Percentiles rank a stretch among this genome's conserved stretches.
phyloP scores from a whole-genome alignment of 2,888 invertebrate genomes.

The Cosmia pyralina region DNA sequence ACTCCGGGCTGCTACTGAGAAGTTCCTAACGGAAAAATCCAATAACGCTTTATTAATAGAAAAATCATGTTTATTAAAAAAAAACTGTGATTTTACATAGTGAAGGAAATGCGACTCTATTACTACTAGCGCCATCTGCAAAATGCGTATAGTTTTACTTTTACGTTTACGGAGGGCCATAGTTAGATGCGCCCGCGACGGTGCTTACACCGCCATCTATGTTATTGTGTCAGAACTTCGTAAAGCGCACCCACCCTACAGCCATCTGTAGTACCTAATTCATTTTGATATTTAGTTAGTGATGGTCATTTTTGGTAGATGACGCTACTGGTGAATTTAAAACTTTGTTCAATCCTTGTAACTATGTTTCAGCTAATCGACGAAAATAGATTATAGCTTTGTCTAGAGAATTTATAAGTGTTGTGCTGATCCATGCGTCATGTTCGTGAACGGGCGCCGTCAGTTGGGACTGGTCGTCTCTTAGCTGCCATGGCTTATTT shows the following conservation, averaged over 20 bases:
- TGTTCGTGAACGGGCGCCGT: too few relatives aligned
- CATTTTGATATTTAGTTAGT: background rate
- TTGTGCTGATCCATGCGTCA: too few relatives aligned
- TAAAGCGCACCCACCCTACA: slow-evolving; percentile 10
- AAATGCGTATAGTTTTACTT: background rate
- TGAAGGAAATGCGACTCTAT: background rate
- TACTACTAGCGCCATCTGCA: slow-evolving; percentile 48
- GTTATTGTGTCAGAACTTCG: background rate
- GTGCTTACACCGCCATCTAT: slow-evolving; percentile 53
- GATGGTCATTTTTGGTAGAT: slow-evolving; percentile 12
- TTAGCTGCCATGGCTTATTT: too few relatives aligned
- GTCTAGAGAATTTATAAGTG: too few relatives aligned
- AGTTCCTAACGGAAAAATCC: background rate
- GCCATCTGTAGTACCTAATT: background rate
- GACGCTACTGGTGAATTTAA: slow-evolving; percentile 4
- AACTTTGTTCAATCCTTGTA: background rate
- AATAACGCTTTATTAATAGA: background rate
- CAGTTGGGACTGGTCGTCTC: too few relatives aligned
- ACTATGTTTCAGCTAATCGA: too few relatives aligned
- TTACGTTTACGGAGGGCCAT: background rate
- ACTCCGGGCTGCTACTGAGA: background rate
- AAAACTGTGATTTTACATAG: background rate
- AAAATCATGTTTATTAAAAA: background rate
- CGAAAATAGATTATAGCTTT: background rate
- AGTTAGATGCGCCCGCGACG: slow-evolving; percentile 57